Percentiles rank a stretch among this genome's conserved stretches.
These are phyloP conservation scores for Chymomyza amoena DNA, from an alignment of 2,888 invertebrate species.

Conservation along the genomic window DNA sequence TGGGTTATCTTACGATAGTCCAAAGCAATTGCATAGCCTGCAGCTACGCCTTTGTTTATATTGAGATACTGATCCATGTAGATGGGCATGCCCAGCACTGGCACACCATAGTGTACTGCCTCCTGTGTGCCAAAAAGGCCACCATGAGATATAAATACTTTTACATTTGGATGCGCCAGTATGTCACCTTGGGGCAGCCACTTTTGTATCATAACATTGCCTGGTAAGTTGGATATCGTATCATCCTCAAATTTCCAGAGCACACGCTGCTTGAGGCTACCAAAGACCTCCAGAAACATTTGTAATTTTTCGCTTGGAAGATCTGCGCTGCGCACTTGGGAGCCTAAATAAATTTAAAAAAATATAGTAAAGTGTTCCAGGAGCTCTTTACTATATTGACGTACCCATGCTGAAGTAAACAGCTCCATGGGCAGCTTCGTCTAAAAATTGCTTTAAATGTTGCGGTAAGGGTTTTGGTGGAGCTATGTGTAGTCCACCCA, in stretches of 20 bases:
- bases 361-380: background rate
- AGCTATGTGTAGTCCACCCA: slow-evolving; percentile 80
- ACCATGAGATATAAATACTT: slow-evolving; percentile 78
- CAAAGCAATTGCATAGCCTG: slow-evolving; percentile 66
- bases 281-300: slow-evolving; percentile 76
- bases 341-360: slow-evolving; percentile 65
- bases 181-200: slow-evolving; percentile 80
- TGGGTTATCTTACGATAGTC: slow-evolving; percentile 61
- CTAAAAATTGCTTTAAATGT: slow-evolving; percentile 75
- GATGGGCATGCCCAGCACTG: slow-evolving; percentile 77
- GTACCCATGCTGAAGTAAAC: slow-evolving; percentile 78
- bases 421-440: slow-evolving; percentile 76
- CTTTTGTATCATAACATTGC: slow-evolving; percentile 77
- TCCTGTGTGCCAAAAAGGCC: slow-evolving; percentile 76
- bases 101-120: slow-evolving; percentile 74
- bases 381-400: background rate
- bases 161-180: slow-evolving; percentile 76
- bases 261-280: slow-evolving; percentile 76
- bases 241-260: slow-evolving; percentile 79
- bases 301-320: slow-evolving; percentile 74
- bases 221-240: slow-evolving; percentile 66
- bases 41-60: slow-evolving; percentile 54
- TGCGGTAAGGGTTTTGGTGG: slow-evolving; percentile 59
- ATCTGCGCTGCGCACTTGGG: slow-evolving; percentile 76
- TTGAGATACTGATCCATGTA: slow-evolving; percentile 76